A percentile compares a stretch with the other conserved stretches of the same genome.
phyloP scores from a whole-genome alignment of 2,797 vertebrate species.

The Liasis olivaceus region DNA sequence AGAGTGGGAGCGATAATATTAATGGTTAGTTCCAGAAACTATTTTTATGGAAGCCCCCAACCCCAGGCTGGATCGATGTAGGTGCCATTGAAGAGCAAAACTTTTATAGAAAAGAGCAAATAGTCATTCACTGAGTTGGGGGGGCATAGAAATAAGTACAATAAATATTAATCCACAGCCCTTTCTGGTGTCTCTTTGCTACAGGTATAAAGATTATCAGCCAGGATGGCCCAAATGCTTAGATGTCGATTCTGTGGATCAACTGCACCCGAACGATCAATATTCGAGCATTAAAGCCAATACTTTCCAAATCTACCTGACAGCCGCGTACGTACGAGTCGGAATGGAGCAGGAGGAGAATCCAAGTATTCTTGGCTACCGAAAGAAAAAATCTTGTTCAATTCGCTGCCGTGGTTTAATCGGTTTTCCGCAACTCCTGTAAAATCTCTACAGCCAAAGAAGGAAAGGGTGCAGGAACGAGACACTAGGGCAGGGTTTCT shows the following conservation, averaged over 20 bases:
- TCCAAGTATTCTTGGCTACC: neutral
- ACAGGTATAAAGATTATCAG: slow-evolving; percentile 28
- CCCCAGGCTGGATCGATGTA: too few relatives aligned
- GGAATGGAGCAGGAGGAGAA: neutral
- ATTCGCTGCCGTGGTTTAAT: neutral
- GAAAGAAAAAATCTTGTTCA: neutral
- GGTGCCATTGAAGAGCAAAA: too few relatives aligned
- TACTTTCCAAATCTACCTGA: neutral
- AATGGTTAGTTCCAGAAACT: too few relatives aligned
- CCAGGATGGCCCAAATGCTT: slow-evolving; percentile 12
- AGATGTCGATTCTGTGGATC: neutral
- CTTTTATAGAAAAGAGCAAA: too few relatives aligned
- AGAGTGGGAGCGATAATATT: too few relatives aligned
- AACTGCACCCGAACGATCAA: neutral
- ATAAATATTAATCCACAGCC: neutral
- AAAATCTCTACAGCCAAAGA: neutral
- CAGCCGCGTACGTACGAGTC: neutral
- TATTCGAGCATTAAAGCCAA: neutral
- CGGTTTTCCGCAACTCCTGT: too few relatives aligned
- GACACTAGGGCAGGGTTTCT: too few relatives aligned
- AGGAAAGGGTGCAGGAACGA: too few relatives aligned
- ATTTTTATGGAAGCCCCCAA: too few relatives aligned
- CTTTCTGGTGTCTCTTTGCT: neutral
- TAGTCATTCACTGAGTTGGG: too few relatives aligned
- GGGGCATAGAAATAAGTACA: too few relatives aligned